These are phyloP conservation scores for Phyto melanocephala DNA, from an alignment of 2,888 invertebrate genomes.

Conservation along the genomic window DNA sequence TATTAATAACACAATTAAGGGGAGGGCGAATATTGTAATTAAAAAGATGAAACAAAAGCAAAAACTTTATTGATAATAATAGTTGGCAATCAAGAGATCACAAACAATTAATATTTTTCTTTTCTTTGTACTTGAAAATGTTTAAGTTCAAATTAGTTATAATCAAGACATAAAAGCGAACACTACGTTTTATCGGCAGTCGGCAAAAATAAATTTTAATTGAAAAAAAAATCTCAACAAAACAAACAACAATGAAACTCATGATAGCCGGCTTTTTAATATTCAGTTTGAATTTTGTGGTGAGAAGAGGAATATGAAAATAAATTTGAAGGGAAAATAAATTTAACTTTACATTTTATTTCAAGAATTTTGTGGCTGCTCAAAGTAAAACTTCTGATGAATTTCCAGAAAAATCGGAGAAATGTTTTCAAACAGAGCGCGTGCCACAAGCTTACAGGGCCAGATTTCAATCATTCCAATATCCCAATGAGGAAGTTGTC, in stretches of 20 bases:
- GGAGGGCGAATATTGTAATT: not conserved
- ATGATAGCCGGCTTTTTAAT: not conserved
- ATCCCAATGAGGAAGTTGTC: slow-evolving; percentile 65
- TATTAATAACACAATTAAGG: not conserved
- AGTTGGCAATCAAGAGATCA: slow-evolving; percentile 5
- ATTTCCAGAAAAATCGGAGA: slow-evolving; percentile 47
- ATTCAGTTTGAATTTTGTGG: slow-evolving; percentile 20
- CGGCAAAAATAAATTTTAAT: not conserved
- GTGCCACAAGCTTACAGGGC: slow-evolving; percentile 42
- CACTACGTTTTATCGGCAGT: slow-evolving; percentile 10
- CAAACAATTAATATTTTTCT: not conserved
- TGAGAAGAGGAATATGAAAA: not conserved
- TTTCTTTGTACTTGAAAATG: not conserved
- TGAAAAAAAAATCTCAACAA: not conserved
- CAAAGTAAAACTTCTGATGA: slow-evolving; percentile 49
- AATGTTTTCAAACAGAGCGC: slow-evolving; percentile 42
- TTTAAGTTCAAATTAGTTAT: slow-evolving; percentile 36
- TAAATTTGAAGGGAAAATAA: not conserved
- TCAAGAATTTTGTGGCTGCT: not conserved
- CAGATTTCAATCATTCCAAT: slow-evolving; percentile 63
- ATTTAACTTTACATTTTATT: not conserved
- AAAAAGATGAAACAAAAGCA: not conserved
- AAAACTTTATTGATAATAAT: slow-evolving; percentile 27
- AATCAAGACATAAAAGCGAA: slow-evolving; percentile 20
- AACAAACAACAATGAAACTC: slow-evolving; percentile 19